These are phyloP conservation scores for Microtus californicus DNA, from an alignment of 2,797 vertebrate genomes.

Conservation along the genomic window DNA sequence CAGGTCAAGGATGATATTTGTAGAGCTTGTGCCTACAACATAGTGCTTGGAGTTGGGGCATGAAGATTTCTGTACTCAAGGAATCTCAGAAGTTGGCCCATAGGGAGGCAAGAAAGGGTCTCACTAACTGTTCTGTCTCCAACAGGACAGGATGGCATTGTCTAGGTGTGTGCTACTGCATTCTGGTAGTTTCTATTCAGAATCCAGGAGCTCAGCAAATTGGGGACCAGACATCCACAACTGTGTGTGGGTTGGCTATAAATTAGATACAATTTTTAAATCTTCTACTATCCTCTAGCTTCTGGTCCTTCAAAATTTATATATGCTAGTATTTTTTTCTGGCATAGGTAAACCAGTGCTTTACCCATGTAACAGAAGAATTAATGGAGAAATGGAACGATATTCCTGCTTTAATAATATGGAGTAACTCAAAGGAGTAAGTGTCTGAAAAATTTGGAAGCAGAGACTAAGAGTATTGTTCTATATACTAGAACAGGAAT, in stretches of 20 bases:
- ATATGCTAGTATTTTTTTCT: neutral
- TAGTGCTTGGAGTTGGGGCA: neutral
- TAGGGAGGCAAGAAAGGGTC: neutral
- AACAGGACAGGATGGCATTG: neutral
- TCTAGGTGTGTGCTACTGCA: neutral
- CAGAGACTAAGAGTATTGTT: neutral
- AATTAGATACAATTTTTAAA: neutral
- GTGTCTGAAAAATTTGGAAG: constrained; percentile 35
- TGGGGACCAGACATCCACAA: neutral
- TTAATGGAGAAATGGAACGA: neutral
- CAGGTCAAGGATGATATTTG: neutral
- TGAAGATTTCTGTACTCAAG: neutral
- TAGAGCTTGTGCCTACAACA: neutral
- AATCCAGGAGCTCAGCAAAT: neutral
- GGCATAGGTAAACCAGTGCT: neutral
- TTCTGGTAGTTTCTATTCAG: neutral
- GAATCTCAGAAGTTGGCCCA: neutral
- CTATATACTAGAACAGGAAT: neutral
- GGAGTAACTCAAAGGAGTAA: neutral
- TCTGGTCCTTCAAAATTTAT: neutral
- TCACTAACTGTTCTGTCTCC: neutral
- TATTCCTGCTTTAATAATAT: neutral
- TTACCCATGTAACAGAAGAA: neutral
- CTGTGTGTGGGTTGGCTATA: neutral
- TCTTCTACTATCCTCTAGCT: neutral